Conservation (phyloP, 2,797 vertebrate genomes). For the Aphelocoma californica region DNA sequence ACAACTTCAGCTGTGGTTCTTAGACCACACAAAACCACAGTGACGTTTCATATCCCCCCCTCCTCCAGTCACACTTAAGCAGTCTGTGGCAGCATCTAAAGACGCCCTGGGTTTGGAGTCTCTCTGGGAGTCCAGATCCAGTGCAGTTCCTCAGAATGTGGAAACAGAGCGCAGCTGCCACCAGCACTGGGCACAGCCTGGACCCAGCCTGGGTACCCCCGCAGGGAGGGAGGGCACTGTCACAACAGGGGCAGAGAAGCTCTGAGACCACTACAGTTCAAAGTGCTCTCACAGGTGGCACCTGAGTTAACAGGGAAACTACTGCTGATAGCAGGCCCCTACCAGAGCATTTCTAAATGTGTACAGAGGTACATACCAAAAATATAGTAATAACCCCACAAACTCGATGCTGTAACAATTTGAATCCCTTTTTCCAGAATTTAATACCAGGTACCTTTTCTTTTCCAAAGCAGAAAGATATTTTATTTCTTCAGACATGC, state of each 20-base stretch:
- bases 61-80: not conserved
- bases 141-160: not conserved
- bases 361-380: not conserved
- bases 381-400: not conserved
- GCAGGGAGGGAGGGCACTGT: not conserved
- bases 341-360: not conserved
- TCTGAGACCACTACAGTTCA: accelerated
- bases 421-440: not conserved
- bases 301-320: not conserved
- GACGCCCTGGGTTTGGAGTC: not conserved
- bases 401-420: not conserved
- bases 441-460: not conserved
- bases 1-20: not conserved
- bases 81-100: not conserved
- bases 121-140: not conserved
- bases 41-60: not conserved
- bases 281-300: not conserved
- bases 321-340: accelerated
- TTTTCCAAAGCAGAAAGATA: not conserved
- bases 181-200: accelerated
- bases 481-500: not conserved
- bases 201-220: accelerated
- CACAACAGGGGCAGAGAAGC: accelerated
- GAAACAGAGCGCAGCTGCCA: accelerated
- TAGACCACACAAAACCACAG: not conserved